Base-by-base conservation (phyloP, 2,113 vertebrate species). In the Hoplias malabaricus region DNA sequence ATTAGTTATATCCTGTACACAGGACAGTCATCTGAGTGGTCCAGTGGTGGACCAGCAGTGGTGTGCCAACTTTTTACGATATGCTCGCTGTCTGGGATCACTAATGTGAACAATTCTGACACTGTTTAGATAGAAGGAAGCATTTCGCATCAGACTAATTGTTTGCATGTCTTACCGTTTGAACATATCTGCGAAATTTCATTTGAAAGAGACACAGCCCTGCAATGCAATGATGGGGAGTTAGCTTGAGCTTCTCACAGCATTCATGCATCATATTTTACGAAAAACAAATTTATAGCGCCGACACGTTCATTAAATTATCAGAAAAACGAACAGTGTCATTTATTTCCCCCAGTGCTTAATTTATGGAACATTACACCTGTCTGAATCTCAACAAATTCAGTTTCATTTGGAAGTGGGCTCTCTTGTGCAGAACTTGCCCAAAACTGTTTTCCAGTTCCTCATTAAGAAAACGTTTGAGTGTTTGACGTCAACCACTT, bases 251-350 rank as follows among this genome's bases (percentile, higher is more conserved):
- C 14, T 59, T 73, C 38, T 46, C 54, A 61, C 19, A 23, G 38
- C 59, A 14, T 67, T 56, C 25, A 56, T 76, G 14, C 29, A 65
- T 13, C 57, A 43, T 69, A n/a, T 14, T 56, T 29, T 42, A 36
- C 72, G 46, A 54, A 42, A 10, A n/a, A n/a, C n/a, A 31, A 38
- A 62, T 29, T 38, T 43, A 78, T 29, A 71, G 2, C 56, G 73
- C 63, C 68, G 48, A 76, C 73, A 40, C 14, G 31, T 72, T 66
- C 23, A 66, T 62, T 66, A 66, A 72, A 71, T 53, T 25, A 79
- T 65, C 46, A 61, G 77, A 40, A 71, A 63, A 63, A 13, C 16
- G 43, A 65, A 65, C 23, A 69, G 34, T 33, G 21, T 16, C 33
- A 2, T 33, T 1, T 40, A 23, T 59, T 48, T 38, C 50, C 40